These are phyloP conservation scores for Isotomurus palustris DNA, from an alignment of 2,888 invertebrate genomes.

Conservation along the genomic window DNA sequence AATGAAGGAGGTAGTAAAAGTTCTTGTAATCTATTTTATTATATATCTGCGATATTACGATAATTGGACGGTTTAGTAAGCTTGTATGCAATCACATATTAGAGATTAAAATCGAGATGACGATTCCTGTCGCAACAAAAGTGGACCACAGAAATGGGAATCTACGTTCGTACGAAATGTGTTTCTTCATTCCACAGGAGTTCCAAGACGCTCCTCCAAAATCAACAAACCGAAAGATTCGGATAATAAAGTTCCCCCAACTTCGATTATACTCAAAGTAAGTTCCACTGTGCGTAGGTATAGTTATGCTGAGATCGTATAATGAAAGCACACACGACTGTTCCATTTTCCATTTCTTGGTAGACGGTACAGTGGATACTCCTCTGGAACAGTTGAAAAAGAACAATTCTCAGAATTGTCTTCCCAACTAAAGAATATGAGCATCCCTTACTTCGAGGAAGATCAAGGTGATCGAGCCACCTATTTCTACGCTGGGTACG, in stretches of 20 bases:
- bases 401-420: conserved; percentile 33
- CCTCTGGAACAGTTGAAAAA: conserved; percentile 30
- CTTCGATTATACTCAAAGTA: conserved; percentile 43
- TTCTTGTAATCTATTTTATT: neutral
- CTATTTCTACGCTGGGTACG: conserved; percentile 44
- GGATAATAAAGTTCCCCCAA: conserved; percentile 32
- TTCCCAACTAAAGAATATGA: conserved; percentile 21
- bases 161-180: conserved; percentile 43
- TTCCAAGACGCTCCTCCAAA: conserved; percentile 35
- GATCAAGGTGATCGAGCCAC: conserved; percentile 35
- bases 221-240: conserved; percentile 34
- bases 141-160: conserved; percentile 44
- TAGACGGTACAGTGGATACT: conserved; percentile 44
- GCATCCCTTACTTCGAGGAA: conserved; percentile 36
- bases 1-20: conserved; percentile 37
- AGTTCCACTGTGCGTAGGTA: conserved; percentile 2
- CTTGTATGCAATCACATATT: neutral
- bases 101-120: conserved; percentile 45
- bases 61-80: conserved; percentile 1
- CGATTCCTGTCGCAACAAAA: conserved; percentile 40
- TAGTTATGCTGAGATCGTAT: neutral
- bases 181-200: conserved; percentile 42
- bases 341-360: conserved; percentile 1
- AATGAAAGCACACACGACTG: neutral
- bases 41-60: neutral